Evolutionary conservation across 2,113 vertebrate species (phyloP).

Genomic region (Parotia lawesii): DNA sequence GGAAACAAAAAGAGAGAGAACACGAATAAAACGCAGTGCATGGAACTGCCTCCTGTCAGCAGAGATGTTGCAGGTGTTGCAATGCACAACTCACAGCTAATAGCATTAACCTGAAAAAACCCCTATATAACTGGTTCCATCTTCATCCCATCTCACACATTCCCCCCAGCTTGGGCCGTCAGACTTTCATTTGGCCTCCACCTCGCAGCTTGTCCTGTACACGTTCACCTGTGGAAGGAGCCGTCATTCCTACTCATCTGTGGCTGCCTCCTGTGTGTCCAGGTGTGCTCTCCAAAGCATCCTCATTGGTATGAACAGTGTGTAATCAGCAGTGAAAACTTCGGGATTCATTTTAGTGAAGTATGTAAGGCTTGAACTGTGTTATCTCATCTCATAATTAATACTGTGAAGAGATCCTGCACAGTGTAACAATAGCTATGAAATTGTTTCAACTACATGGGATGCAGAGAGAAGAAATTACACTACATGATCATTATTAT

Average conservation of each 20-base stretch:
- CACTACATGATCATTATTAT: neutral
- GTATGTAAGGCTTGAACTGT: neutral
- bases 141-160: neutral
- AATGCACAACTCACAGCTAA: neutral
- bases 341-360: neutral
- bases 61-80: neutral
- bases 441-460: conserved; percentile 34
- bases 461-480: conserved; percentile 29
- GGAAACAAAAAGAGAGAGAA: neutral
- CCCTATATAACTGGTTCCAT: neutral
- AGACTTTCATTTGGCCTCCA: neutral
- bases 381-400: conserved; percentile 2
- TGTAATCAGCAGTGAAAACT: neutral
- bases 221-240: neutral
- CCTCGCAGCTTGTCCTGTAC: neutral
- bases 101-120: neutral
- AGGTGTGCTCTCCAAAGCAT: neutral
- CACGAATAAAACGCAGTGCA: neutral
- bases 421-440: conserved; percentile 3
- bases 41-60: neutral
- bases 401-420: neutral
- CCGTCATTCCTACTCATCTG: neutral
- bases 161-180: neutral
- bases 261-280: neutral
- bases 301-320: neutral